Evolutionary conservation across 2,797 vertebrate genomes (phyloP).

Genomic region (Salarias fasciatus): DNA sequence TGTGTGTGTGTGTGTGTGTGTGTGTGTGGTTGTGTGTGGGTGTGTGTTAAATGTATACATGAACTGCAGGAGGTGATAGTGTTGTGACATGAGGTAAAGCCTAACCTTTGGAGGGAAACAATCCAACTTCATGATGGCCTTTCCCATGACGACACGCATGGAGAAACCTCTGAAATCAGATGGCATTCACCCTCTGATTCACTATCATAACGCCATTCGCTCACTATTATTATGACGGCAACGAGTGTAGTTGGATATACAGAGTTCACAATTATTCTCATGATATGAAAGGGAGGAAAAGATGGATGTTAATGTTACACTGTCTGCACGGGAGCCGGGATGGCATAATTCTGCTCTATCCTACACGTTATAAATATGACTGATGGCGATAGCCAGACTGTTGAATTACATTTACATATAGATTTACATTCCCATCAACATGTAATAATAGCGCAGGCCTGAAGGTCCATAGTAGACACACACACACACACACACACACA

Average conservation of each 20-base stretch:
- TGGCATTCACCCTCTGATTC: slow-evolving; percentile 81
- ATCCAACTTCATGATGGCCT: slow-evolving; percentile 80
- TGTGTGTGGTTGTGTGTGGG: slow-evolving; percentile 26
- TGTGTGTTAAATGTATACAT: slow-evolving; percentile 50
- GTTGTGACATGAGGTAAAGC: slow-evolving; percentile 60
- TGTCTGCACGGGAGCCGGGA: slow-evolving; percentile 44
- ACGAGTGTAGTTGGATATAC: slow-evolving; percentile 55
- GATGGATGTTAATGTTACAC: slow-evolving; percentile 66
- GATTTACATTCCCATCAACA: slow-evolving; percentile 79
- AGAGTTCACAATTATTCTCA: slow-evolving; percentile 66
- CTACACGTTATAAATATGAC: slow-evolving; percentile 73
- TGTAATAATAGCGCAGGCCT: slow-evolving; percentile 69
- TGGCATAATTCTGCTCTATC: slow-evolving; percentile 66
- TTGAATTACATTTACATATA: slow-evolving; percentile 81
- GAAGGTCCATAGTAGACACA: slow-evolving; percentile 56
- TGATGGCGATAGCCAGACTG: slow-evolving; percentile 72
- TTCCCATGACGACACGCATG: slow-evolving; percentile 82
- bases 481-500: slow-evolving; percentile 46
- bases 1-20: slow-evolving; percentile 19
- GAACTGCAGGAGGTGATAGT: slow-evolving; percentile 53
- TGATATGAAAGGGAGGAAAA: slow-evolving; percentile 45
- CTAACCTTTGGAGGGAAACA: slow-evolving; percentile 82
- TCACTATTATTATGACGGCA: slow-evolving; percentile 52
- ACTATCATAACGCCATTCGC: slow-evolving; percentile 64
- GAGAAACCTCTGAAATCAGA: slow-evolving; percentile 78